Percentiles rank a stretch among this genome's conserved stretches.
These are phyloP conservation scores for Lophochroa leadbeateri DNA, from an alignment of 2,113 vertebrate genomes.

Conservation along the genomic window DNA sequence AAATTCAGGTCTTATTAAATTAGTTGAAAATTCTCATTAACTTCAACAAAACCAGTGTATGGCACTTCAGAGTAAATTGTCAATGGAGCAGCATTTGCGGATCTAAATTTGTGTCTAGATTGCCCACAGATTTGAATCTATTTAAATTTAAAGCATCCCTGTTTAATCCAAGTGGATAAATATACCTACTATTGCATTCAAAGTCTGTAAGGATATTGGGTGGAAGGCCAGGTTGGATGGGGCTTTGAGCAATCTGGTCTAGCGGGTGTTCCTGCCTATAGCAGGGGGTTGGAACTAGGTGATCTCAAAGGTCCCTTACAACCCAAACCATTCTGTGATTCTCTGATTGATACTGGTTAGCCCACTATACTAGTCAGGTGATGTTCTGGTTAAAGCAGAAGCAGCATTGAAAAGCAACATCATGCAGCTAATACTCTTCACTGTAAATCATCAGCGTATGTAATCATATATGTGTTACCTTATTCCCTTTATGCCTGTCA, in stretches of 20 bases:
- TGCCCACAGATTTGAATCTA: not conserved
- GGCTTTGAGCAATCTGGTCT: not conserved
- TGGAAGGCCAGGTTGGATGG: not conserved
- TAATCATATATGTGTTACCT: not conserved
- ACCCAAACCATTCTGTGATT: not conserved
- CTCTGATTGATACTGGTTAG: not conserved
- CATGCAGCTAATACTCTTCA: not conserved
- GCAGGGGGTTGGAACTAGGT: not conserved
- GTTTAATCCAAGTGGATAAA: not conserved
- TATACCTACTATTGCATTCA: not conserved
- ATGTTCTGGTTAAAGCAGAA: not conserved
- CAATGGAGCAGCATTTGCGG: not conserved
- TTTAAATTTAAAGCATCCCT: not conserved
- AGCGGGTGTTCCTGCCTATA: not conserved
- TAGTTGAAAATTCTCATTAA: slow-evolving; percentile 15
- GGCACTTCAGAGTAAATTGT: not conserved
- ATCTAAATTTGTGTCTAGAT: not conserved
- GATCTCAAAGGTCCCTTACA: not conserved
- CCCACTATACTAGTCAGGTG: not conserved
- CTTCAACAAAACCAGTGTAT: not conserved
- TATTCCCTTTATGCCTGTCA: not conserved
- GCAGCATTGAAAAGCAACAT: not conserved
- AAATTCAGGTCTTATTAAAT: no score
- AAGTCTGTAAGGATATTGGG: not conserved
- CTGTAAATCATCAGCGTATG: not conserved